Conservation (phyloP, 2,797 vertebrate genomes). For the Muscicapa striata region DNA sequence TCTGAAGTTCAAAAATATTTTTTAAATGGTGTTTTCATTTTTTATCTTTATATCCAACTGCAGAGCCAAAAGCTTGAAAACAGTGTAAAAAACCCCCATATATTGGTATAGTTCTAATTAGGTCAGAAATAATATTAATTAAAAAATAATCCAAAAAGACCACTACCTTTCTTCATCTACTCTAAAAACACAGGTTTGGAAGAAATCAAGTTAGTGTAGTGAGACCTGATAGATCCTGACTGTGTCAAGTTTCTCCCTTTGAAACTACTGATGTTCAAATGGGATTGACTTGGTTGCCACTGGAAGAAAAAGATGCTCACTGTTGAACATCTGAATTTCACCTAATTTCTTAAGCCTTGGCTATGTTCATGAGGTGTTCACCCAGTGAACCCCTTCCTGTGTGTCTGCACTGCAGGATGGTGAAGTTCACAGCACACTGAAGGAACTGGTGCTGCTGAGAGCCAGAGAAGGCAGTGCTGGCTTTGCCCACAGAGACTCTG, state of each 20-base stretch:
- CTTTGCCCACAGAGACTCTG: background rate
- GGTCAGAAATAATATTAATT: background rate
- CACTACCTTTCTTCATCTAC: background rate
- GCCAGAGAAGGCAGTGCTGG: background rate
- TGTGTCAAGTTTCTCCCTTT: background rate
- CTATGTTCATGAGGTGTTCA: background rate
- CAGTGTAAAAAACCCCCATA: fast-evolving
- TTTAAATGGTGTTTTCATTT: background rate
- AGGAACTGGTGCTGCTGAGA: background rate
- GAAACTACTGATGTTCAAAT: background rate
- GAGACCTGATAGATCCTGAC: background rate
- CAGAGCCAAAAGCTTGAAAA: background rate
- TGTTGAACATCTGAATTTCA: background rate
- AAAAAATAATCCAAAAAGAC: background rate
- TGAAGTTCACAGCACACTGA: background rate
- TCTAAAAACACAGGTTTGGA: background rate
- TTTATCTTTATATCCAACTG: background rate
- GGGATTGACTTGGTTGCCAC: background rate
- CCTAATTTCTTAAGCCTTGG: background rate
- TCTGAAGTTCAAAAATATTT: background rate
- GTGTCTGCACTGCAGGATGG: background rate
- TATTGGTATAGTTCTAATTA: background rate
- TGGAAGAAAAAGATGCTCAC: background rate
- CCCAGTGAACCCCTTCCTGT: background rate
- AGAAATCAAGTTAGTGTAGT: background rate